A percentile compares a stretch with the other conserved stretches of the same genome.
These are phyloP conservation scores for Steinernema khuongi DNA, from an alignment of 1,140 invertebrate species.

Conservation along the genomic window DNA sequence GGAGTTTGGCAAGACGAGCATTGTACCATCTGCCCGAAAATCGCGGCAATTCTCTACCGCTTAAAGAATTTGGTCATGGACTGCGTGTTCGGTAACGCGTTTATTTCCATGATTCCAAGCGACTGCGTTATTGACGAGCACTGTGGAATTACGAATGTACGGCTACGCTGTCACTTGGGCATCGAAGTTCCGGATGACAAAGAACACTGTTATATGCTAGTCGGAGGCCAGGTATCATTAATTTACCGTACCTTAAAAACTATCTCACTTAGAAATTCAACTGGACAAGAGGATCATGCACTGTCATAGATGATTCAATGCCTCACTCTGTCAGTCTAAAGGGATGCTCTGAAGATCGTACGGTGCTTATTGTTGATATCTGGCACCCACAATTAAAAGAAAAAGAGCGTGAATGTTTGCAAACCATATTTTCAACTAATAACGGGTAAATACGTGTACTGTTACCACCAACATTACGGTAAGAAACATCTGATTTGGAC, in stretches of 20 bases:
- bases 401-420: background rate
- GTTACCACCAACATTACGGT: too few species aligned
- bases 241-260: background rate
- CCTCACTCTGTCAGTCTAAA: background rate
- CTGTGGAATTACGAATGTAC: background rate
- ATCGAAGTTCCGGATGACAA: background rate
- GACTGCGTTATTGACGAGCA: background rate
- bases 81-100: slow-evolving; percentile 8
- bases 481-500: too few species aligned
- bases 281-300: background rate
- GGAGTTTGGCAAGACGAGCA: slow-evolving; percentile 2
- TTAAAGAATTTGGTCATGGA: background rate
- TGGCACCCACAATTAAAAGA: background rate
- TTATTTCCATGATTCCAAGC: slow-evolving; percentile 2
- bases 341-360: background rate
- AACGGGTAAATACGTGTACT: slow-evolving; percentile 3
- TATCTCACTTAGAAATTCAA: slow-evolving; percentile 13
- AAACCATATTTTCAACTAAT: background rate
- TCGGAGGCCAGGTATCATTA: background rate
- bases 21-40: background rate
- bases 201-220: slow-evolving; percentile 1
- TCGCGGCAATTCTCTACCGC: background rate
- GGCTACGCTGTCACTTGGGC: background rate
- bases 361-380: slow-evolving; percentile 3
- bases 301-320: background rate